Conservation (phyloP, 2,113 vertebrate species). For the Redunca redunca region DNA sequence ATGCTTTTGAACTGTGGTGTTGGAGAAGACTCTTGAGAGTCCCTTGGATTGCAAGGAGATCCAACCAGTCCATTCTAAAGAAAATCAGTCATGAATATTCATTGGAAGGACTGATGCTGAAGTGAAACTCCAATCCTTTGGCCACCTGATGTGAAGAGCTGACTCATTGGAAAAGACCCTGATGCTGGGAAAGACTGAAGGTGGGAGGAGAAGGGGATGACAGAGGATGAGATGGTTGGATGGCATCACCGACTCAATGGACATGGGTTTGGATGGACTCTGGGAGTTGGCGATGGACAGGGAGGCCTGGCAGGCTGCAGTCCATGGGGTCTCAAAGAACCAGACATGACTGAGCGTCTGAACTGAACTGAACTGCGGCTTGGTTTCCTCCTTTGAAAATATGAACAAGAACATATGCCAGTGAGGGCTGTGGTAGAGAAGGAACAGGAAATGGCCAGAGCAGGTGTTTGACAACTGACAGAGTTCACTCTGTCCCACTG, state of each 20-base stretch:
- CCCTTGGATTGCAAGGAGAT: neutral
- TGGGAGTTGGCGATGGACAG: neutral
- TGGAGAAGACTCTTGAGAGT: neutral
- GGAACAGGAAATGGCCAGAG: neutral
- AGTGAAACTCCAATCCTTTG: neutral
- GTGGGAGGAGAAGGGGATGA: neutral
- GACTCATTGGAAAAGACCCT: neutral
- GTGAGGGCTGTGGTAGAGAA: neutral
- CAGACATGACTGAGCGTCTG: neutral
- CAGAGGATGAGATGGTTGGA: neutral
- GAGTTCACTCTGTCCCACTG: neutral
- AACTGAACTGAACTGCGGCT: neutral
- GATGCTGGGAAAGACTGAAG: neutral
- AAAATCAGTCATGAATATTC: neutral
- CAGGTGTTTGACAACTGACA: neutral
- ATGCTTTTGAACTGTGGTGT: neutral
- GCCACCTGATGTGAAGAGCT: neutral
- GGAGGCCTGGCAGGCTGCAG: accelerated
- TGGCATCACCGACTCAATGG: neutral
- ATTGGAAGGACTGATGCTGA: neutral
- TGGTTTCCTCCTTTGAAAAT: neutral
- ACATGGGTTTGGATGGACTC: neutral
- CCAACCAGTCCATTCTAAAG: neutral
- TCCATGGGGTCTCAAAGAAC: neutral
- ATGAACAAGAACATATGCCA: neutral